These are phyloP conservation scores for Cyphomyrus discorhynchus DNA, from an alignment of 2,113 vertebrate species.

Conservation along the genomic window DNA sequence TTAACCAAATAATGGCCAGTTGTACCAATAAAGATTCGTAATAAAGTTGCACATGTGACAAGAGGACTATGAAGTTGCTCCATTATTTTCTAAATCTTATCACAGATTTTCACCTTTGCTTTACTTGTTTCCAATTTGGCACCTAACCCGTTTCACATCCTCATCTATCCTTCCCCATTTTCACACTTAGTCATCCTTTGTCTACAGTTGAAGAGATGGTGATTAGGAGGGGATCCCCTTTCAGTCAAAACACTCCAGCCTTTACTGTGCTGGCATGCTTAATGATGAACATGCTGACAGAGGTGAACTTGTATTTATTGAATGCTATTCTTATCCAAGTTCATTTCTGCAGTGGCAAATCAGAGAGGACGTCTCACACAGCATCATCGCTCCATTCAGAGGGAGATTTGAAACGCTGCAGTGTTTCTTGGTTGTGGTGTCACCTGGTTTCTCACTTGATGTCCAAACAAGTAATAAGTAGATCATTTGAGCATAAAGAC, in stretches of 20 bases:
- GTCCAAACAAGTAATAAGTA: not conserved
- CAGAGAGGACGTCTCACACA: not conserved
- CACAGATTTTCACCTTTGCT: not conserved
- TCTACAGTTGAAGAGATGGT: not conserved
- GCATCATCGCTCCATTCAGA: not conserved
- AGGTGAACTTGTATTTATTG: not conserved
- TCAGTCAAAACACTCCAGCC: not conserved
- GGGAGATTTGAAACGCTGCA: not conserved
- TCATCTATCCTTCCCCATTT: not conserved
- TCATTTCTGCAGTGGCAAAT: not conserved
- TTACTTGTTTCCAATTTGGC: not conserved
- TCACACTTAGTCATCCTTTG: not conserved
- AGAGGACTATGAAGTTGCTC: not conserved
- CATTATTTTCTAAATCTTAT: not conserved
- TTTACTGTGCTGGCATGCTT: not conserved
- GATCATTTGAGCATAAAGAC: not conserved
- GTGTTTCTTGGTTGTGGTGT: not conserved
- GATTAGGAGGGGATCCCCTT: not conserved
- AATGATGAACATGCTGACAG: not conserved
- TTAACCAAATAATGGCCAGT: not conserved
- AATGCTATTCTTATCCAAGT: not conserved
- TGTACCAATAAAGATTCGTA: not conserved
- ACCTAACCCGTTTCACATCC: not conserved
- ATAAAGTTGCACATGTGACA: not conserved
- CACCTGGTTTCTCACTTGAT: not conserved